Evolutionary conservation across 2,113 vertebrate genomes (phyloP), one percentile per base, ranked within the genome.

Genomic region (Cardinalis cardinalis): DNA sequence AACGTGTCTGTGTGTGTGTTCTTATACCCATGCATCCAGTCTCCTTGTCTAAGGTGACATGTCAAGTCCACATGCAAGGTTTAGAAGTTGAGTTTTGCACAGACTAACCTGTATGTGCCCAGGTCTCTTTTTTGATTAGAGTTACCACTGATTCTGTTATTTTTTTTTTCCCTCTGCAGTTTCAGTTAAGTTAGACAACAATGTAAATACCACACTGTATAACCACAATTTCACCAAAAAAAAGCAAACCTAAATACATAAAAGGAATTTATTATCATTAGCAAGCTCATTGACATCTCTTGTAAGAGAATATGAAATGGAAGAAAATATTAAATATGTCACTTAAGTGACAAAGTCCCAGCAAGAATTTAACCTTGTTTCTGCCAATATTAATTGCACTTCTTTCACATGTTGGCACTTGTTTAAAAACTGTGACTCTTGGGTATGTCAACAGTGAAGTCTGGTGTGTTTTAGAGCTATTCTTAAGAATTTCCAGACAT

Each of bases 31-130:
- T 3, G 2, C 52, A 75, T 38, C 34, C 28, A 8, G 2, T 24
- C 31, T 65, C 29, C 48, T 77, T 53, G 16, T 21, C 14, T 46
- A 79, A 72, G 24, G 3, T 13, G 7, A 21, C 40, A 29, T 1
- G 3, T 10, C 10, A 32, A 80, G 19, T 6, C 32, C 26, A 25
- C 8, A 41, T 0, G 7, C 3, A 44, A 44, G 15, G 6, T 38
- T 63, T 8, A 63, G 10, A 51, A 83, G 19, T 1, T 32, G 31
- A 58, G 7, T 76, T 68, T 68, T 75, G 12, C 29, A 75, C 40
- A 71, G 12, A 53, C 29, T 48, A 68, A 79, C 18, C 29, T 36
- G 9, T 48, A 17, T 10, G 18, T 31, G 8, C 38, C 46, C 51
- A 56, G 23, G 44, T 36, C 40, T 51, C 46, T 51, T 68, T 15